Percentiles rank a stretch among this genome's conserved stretches.
Evolutionary conservation across 2,113 vertebrate genomes (phyloP).

Genomic region (Leptocoma aspasia): DNA sequence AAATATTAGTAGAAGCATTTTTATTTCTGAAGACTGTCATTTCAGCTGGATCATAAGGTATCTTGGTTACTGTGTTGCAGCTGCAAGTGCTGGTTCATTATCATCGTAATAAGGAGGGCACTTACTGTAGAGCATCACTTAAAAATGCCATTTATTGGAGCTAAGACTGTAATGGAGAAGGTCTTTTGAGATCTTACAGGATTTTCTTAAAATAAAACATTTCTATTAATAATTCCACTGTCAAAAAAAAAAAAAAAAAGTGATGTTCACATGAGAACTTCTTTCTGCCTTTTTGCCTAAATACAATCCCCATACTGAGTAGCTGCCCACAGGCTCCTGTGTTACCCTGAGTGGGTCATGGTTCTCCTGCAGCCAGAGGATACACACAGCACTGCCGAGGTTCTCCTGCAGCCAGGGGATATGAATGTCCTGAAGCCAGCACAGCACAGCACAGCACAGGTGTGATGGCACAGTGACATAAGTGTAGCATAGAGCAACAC

Average conservation of each 20-base stretch:
- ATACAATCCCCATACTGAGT: accelerated
- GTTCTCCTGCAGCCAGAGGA: background rate
- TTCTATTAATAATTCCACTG: background rate
- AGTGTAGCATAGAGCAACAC: accelerated
- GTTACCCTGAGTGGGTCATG: background rate
- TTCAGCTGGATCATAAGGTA: background rate
- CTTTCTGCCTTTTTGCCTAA: background rate
- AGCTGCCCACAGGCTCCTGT: background rate
- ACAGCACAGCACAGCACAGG: background rate
- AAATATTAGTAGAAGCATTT: background rate
- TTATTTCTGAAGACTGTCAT: background rate
- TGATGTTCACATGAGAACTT: background rate
- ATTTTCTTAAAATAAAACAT: background rate
- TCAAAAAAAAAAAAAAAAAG: background rate
- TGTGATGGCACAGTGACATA: background rate
- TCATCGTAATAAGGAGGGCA: background rate
- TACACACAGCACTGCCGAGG: too few species aligned
- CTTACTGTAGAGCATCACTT: background rate
- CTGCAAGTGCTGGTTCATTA: background rate
- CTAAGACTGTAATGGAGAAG: background rate
- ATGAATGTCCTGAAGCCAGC: too few species aligned
- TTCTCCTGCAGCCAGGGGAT: background rate
- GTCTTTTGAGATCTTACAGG: background rate
- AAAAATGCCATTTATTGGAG: background rate
- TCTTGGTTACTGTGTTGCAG: background rate